phyloP scores from a whole-genome alignment of 2,888 invertebrate species.

The Diaphora mendica region DNA sequence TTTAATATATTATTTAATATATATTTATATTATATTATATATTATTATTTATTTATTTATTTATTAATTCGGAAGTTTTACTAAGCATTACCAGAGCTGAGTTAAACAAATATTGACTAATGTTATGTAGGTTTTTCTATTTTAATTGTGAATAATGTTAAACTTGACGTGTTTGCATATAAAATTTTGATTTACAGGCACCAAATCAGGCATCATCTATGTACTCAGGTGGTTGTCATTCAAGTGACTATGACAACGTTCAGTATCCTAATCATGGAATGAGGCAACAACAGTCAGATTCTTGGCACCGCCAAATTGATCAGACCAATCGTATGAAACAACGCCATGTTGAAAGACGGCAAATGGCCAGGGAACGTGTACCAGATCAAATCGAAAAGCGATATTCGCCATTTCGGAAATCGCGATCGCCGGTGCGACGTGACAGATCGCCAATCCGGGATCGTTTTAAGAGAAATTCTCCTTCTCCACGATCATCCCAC shows the following conservation, averaged over 20 bases:
- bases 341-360: slow-evolving; percentile 63
- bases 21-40: too few relatives aligned
- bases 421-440: slow-evolving; percentile 69
- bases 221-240: slow-evolving; percentile 78
- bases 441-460: slow-evolving; percentile 71
- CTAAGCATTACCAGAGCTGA: neutral
- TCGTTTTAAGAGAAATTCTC: slow-evolving; percentile 68
- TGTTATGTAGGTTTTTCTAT: slow-evolving; percentile 14
- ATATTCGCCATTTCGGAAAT: slow-evolving; percentile 47
- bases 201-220: slow-evolving; percentile 68
- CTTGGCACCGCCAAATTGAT: slow-evolving; percentile 68
- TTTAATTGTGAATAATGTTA: slow-evolving; percentile 25
- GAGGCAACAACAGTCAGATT: slow-evolving; percentile 44
- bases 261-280: slow-evolving; percentile 57
- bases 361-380: slow-evolving; percentile 39
- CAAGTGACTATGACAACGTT: slow-evolving; percentile 59
- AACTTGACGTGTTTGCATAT: slow-evolving; percentile 66
- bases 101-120: neutral
- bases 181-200: slow-evolving; percentile 81
- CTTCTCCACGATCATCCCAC: slow-evolving; percentile 62
- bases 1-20: too few relatives aligned
- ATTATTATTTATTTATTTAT: neutral
- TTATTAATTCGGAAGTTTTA: neutral
- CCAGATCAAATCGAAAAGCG: slow-evolving; percentile 35
- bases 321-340: slow-evolving; percentile 51